Base-by-base conservation (phyloP, 2,113 vertebrate species). In the Coracopsis vasa region DNA sequence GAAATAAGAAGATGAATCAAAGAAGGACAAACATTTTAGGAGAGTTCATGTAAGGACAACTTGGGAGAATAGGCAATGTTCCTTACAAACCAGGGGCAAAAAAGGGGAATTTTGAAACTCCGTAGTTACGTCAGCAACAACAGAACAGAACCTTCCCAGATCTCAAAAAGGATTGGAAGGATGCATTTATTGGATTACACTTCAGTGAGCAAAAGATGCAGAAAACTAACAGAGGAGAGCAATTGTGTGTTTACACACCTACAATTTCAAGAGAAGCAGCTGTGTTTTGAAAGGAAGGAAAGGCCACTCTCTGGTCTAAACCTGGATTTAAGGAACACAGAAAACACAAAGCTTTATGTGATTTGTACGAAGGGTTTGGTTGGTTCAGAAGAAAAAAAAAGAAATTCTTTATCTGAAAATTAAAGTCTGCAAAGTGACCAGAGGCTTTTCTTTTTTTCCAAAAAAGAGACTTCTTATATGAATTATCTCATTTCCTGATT, bases 401-500 rank as follows among this genome's bases (percentile, higher is more conserved):
- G 14, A 88, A 95, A 89, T 75, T 45, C 58, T 85, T 82, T 75
- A 90, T 69, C 80, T 88, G 56, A 88, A 96, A 92, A 95, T 88
- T 50, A 84, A 71, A 56, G 35, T 41, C 54, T 83, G 20, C 27
- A 74, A 93, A 94, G 44, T 81, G 80, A 95, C 79, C 74, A 93
- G 47, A 89, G 27, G n/a, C 27, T 86, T 77, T 78, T 16, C 11
- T 12, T 93, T 72, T 72, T 88, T 82, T 47, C 18, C 29, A 70
- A 56, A 90, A 90, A 93, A 44, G 33, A 75, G 15, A 37, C 8
- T 66, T 90, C 77, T 95, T 71, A 54, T 44, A 41, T 24, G 5
- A 81, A 93, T 92, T 91, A 78, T 86, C 73, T 94, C 61, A 91
- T 88, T 94, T 96, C 80, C 88, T 91, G 86, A 97, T 92, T 91